Evolutionary conservation across 2,113 vertebrate species (phyloP), one percentile per base, ranked within the genome.

Genomic region (Globicephala melas): DNA sequence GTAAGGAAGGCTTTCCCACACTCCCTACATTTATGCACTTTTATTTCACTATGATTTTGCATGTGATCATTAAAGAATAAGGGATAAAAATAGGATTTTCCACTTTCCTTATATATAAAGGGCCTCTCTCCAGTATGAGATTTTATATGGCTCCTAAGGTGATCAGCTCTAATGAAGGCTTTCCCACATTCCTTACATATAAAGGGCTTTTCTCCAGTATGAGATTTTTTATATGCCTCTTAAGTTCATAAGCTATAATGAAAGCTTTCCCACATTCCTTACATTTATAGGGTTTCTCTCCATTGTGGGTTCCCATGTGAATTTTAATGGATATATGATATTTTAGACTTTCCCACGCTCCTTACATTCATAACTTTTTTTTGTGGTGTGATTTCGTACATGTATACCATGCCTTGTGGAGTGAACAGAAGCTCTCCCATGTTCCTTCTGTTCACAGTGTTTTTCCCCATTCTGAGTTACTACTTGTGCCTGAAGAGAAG

Each of bases 321-420:
- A 71, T 38, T 89, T 71, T 47, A 63, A 95, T 79, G 36, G 73
- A 80, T 38, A 5, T 21, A 28, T 62, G 96, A 21, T 65, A 92
- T n/a, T 68, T 73, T 97, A 92, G 36, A 71, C 70, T 68, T 94
- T 97, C 38, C 94, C 90, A 80, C 94, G 96, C 10, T 92, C 94
- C 62, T 95, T 89, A 53, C 94, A 94, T 60, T 92, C 55, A 63
- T 79, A 95, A 47, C 87, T 76, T 47, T 77, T 94, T 44, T 96
- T 73, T 7, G 77, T 67, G 36, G 85, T 77, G 14, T 96, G 97
- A 15, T 47, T 95, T 85, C 18, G 38, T 60, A 63, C 6, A 44
- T 3, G 62, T 31, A 47, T 41, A 71, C 73, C 41, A 71, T 12
- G 33, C 62, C 18, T 33, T 47, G 28, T 9, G 41, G n/a, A 47